These are phyloP conservation scores for Narcine bancroftii DNA, from an alignment of 2,113 vertebrate genomes.

Conservation along the genomic window DNA sequence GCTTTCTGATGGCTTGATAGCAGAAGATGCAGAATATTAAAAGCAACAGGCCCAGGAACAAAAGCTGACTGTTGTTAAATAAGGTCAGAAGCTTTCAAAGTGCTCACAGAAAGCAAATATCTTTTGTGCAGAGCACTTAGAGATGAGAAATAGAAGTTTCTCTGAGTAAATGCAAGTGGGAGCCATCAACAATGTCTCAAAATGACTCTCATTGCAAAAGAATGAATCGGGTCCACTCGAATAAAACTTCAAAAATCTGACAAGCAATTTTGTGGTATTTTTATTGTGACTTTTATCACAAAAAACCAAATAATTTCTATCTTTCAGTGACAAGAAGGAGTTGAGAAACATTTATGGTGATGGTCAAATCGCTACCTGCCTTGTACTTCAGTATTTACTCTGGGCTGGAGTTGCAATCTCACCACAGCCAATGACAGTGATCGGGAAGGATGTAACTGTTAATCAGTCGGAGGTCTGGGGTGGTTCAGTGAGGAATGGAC, in stretches of 20 bases:
- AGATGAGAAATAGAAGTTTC: background rate
- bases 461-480: too few species aligned
- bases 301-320: slow-evolving; percentile 25
- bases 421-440: background rate
- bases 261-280: slow-evolving; percentile 3
- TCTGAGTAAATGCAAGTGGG: slow-evolving; percentile 13
- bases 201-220: background rate
- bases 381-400: background rate
- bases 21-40: background rate
- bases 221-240: slow-evolving; percentile 33
- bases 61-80: slow-evolving; percentile 6
- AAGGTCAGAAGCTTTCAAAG: slow-evolving; percentile 21
- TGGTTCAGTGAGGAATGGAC: too few species aligned
- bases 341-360: background rate
- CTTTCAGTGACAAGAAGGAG: slow-evolving; percentile 11
- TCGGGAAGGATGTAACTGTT: background rate
- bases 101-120: background rate
- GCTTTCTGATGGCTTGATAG: background rate
- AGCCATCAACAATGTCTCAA: slow-evolving; percentile 6
- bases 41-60: slow-evolving; percentile 9
- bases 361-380: background rate
- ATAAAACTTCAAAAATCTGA: slow-evolving; percentile 19
- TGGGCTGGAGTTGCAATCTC: background rate
- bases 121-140: slow-evolving; percentile 24
- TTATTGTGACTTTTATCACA: slow-evolving; percentile 30